phyloP scores from a whole-genome alignment of 2,113 vertebrate genomes.

The Calidris pygmaea region DNA sequence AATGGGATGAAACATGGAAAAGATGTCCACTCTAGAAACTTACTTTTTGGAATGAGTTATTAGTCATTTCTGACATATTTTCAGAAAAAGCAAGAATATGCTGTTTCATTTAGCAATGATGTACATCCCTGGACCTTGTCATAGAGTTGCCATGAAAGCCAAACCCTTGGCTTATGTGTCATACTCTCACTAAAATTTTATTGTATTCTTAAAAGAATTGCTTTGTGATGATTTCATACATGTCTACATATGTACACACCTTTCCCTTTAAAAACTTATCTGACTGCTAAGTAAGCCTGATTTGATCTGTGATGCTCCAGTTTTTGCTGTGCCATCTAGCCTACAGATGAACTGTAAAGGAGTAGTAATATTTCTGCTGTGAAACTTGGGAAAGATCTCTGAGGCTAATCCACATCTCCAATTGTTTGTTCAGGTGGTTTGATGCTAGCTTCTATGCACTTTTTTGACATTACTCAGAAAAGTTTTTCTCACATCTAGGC shows the following conservation, averaged over 20 bases:
- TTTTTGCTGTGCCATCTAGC: not conserved
- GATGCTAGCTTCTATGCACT: not conserved
- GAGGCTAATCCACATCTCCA: not conserved
- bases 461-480: slow-evolving; percentile 24
- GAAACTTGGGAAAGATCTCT: not conserved
- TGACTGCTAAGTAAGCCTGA: not conserved
- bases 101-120: not conserved
- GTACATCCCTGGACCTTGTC: not conserved
- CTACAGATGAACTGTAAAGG: not conserved
- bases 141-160: not conserved
- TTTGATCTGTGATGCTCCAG: not conserved
- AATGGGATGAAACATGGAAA: not conserved
- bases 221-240: not conserved
- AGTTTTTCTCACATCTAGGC: not conserved
- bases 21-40: not conserved
- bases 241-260: not conserved
- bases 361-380: not conserved
- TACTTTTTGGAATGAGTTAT: not conserved
- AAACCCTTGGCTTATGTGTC: not conserved
- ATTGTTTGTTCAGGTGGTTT: slow-evolving; percentile 51
- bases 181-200: not conserved
- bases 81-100: not conserved
- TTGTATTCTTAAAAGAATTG: not conserved
- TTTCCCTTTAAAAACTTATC: not conserved
- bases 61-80: not conserved